Evolutionary conservation across 2,888 invertebrate genomes (phyloP).

Genomic region (Megaustenia siamemsis): DNA sequence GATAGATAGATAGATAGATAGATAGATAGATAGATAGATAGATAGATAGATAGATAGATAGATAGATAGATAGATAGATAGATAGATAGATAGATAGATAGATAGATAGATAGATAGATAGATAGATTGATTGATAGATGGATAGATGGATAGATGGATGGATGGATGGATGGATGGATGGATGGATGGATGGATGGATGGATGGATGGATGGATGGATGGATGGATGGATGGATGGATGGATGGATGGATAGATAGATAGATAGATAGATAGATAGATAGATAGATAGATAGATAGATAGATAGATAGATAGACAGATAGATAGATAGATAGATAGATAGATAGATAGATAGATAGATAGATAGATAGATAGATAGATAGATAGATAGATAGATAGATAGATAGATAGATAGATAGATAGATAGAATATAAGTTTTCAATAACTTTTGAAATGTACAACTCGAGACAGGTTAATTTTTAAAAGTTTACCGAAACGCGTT

Average conservation of each 20-base stretch:
- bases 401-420: background rate
- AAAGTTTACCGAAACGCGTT: too few relatives aligned
- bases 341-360: background rate
- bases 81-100: background rate
- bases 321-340: background rate
- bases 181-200: background rate
- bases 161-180: background rate
- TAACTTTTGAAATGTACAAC: too few relatives aligned
- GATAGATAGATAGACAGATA: too few relatives aligned
- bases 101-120: background rate
- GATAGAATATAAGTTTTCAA: too few relatives aligned
- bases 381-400: background rate
- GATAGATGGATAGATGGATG: too few relatives aligned
- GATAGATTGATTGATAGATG: background rate
- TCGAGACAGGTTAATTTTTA: too few relatives aligned
- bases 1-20: too few relatives aligned
- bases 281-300: background rate
- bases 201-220: background rate
- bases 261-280: background rate
- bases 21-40: too few relatives aligned
- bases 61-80: background rate
- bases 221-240: background rate
- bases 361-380: background rate
- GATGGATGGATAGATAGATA: too few relatives aligned
- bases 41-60: background rate